Evolutionary conservation across 2,113 vertebrate species (phyloP), one percentile per base, ranked within the genome.

Genomic region (Spheniscus mendiculus): DNA sequence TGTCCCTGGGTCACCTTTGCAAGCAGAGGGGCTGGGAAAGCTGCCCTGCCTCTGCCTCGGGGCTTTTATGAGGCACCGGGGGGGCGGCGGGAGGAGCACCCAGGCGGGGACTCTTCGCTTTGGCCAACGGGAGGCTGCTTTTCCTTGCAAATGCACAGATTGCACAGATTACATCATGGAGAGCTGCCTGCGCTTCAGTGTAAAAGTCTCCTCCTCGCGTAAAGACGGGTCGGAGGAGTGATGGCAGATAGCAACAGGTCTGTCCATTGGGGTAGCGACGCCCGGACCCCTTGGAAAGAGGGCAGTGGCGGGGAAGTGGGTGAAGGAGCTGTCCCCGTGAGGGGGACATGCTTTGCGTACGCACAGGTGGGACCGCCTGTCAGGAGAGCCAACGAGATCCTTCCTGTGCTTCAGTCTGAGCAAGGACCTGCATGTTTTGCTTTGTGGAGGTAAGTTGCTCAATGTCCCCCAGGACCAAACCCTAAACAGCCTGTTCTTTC

Each of bases 81-180:
- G 84, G 93, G 89, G 97, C 45, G 97, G 97, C 83, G 80, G 95
- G 96, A 66, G 93, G 96, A 89, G 96, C 90, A 12, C 45, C 90
- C 94, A 10, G 95, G 96, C 94, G 95, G 94, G 84, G 92, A 78
- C 87, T 95, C 86, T 17, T 5, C 13, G 73, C 73, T 38, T 38
- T 3, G 61, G 93, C 98, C 98, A 98, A 98, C 98, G 93, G 81
- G 74, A 78, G 38, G 78, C 65, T 16, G 67, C n/a, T 87, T 95
- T 18, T 69, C 73, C 89, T 52, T 47, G 95, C 93, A 73, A 91
- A 83, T 20, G 90, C 65, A 19, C 77, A 32, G 82, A 73, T 83
- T n/a, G 96, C 95, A 79, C 97, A 55, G 96, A 98, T 98, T 98
- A 98, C 98, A 98, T 98, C 98, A 98, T 98, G 98, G 98, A 63